Evolutionary conservation across 2,797 vertebrate genomes (phyloP).

Genomic region (Dipus sagitta): DNA sequence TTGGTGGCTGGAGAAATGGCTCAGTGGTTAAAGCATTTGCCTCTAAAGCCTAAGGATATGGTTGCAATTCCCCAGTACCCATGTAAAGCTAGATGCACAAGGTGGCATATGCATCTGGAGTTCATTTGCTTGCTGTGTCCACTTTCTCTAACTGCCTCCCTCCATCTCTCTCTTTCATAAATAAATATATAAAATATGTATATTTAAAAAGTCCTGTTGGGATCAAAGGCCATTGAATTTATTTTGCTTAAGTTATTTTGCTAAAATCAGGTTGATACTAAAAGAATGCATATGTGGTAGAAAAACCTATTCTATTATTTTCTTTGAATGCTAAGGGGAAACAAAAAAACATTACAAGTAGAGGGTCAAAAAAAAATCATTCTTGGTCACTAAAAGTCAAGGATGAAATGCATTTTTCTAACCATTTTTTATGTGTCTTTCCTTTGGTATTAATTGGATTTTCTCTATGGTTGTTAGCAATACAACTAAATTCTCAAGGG

Average conservation of each 20-base stretch:
- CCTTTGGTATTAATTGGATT: conserved; percentile 41
- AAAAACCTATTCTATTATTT: conserved; percentile 35
- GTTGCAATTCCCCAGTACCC: too few species aligned
- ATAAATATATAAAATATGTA: too few species aligned
- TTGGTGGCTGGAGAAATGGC: neutral
- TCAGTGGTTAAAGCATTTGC: too few species aligned
- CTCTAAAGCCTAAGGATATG: too few species aligned
- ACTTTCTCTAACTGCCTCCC: too few species aligned
- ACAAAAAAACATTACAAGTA: conserved; percentile 3
- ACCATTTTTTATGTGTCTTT: conserved; percentile 23
- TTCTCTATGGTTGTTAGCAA: conserved; percentile 47
- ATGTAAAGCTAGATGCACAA: too few species aligned
- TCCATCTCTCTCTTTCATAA: neutral
- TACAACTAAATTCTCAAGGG: conserved; percentile 49
- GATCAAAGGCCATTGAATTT: conserved; percentile 43
- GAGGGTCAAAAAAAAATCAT: conserved; percentile 44
- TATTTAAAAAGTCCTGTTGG: neutral
- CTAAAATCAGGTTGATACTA: conserved; percentile 21
- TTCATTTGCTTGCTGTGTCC: too few species aligned
- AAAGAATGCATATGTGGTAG: conserved; percentile 33
- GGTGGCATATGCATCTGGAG: too few species aligned
- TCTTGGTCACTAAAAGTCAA: conserved; percentile 57
- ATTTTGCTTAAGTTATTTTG: conserved; percentile 63
- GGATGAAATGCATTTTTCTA: neutral
- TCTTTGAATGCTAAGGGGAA: conserved; percentile 12